Conservation (phyloP, 2,113 vertebrate species). For the Prionailurus viverrinus region DNA sequence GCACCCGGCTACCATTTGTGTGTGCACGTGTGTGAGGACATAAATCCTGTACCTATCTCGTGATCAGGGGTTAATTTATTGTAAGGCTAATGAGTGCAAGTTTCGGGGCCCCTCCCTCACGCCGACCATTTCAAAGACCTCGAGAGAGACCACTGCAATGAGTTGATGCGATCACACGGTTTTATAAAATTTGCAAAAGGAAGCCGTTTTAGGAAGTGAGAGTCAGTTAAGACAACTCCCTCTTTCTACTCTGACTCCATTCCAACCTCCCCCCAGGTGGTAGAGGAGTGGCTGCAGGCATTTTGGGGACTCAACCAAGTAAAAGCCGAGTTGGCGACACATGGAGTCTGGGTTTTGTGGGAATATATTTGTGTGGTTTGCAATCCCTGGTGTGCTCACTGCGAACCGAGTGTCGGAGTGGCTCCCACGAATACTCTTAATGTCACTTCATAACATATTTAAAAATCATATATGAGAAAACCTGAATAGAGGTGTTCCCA, state of each 20-base stretch:
- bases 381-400: not conserved
- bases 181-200: not conserved
- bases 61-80: not conserved
- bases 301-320: not conserved
- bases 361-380: not conserved
- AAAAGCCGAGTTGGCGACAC: not conserved
- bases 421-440: not conserved
- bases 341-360: not conserved
- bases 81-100: not conserved
- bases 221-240: not conserved
- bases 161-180: not conserved
- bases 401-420: not conserved
- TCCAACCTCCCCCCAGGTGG: not conserved
- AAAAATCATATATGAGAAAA: not conserved
- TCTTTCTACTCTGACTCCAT: not conserved
- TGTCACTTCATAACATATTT: not conserved
- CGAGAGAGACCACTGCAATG: not conserved
- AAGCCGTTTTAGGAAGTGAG: not conserved
- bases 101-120: not conserved
- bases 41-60: not conserved
- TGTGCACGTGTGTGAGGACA: accelerated
- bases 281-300: not conserved
- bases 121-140: not conserved
- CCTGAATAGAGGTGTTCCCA: not conserved
- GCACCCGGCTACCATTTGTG: not conserved